These are phyloP conservation scores for Tor tambroides DNA, from an alignment of 2,113 vertebrate species.

Conservation along the genomic window DNA sequence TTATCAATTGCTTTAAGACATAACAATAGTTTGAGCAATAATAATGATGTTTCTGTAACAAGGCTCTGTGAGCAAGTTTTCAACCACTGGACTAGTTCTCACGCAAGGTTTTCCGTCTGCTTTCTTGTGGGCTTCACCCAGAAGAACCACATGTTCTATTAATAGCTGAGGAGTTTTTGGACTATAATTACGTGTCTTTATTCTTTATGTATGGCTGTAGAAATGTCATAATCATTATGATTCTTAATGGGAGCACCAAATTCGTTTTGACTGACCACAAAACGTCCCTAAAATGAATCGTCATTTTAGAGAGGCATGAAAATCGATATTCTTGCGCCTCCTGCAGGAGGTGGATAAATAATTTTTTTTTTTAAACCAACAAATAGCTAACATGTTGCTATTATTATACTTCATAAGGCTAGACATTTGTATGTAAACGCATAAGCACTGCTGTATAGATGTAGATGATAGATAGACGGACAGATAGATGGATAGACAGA, in stretches of 20 bases:
- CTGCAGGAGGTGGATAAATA: not conserved
- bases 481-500: no score
- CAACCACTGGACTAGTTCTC: not conserved
- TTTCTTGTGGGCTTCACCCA: no score
- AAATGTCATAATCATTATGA: conserved; percentile 55
- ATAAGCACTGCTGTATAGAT: no score
- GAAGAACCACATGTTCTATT: no score
- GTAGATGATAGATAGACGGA: no score
- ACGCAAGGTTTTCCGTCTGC: not conserved
- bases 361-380: no score
- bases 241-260: not conserved
- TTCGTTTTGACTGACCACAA: not conserved
- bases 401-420: no score
- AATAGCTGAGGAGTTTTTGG: no score
- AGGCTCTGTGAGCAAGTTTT: not conserved
- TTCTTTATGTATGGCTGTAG: conserved; percentile 71
- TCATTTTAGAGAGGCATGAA: not conserved
- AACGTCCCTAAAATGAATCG: not conserved
- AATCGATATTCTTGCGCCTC: not conserved
- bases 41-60: no score
- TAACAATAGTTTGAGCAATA: no score
- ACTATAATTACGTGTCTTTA: conserved; percentile 55
- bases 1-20: not conserved
- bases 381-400: no score
- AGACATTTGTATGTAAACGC: no score